Base-by-base conservation (phyloP, 2,113 vertebrate species). In the Cyprinodon brontotheroides region DNA sequence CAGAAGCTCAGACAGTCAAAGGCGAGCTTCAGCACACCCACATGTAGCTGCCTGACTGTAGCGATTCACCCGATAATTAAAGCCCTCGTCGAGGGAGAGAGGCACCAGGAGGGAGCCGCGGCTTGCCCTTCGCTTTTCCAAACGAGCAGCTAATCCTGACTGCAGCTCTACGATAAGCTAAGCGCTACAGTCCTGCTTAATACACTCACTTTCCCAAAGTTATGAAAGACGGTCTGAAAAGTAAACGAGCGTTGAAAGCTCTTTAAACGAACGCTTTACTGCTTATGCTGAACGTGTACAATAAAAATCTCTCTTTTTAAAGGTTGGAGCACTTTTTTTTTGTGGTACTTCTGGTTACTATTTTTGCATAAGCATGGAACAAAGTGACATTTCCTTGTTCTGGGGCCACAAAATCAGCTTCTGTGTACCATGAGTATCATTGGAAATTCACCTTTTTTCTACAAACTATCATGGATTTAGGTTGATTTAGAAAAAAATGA, bases 1-100 rank as follows among this genome's bases (percentile, higher is more conserved):
- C 88, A 83, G 69, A 72, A 73, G 75, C 77, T 59, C 57, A 80
- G 74, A 73, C 78, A 83, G 65, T 48, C 77, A 77, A n/a, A n/a
- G 78, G 73, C 81, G 61, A 77, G 62, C 71, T 86, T 45, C 50
- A 78, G 63, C 79, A 82, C 78, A 77, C 82, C 72, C 86, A 86
- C 88, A 74, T 70, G 74, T n/a, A 86, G 80, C 76, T 17, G 37
- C 37, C 40, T 74, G 65, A 78, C 73, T 39, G 60, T 14, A 77
- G 65, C 0, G 8, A n/a, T n/a, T n/a, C n/a, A n/a, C 29, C 63
- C 47, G 70, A 87, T 82, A 82, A 91, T 85, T 78, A 79, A 50
- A 41, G 60, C 6, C 62, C 72, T 69, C 41, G 72, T 62, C 70
- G 61, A 67, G 72, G 65, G 57, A 68, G 36, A 84, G 68, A 75